These are phyloP conservation scores for Habrosyne pyritoides DNA, from an alignment of 2,888 invertebrate species.

Conservation along the genomic window DNA sequence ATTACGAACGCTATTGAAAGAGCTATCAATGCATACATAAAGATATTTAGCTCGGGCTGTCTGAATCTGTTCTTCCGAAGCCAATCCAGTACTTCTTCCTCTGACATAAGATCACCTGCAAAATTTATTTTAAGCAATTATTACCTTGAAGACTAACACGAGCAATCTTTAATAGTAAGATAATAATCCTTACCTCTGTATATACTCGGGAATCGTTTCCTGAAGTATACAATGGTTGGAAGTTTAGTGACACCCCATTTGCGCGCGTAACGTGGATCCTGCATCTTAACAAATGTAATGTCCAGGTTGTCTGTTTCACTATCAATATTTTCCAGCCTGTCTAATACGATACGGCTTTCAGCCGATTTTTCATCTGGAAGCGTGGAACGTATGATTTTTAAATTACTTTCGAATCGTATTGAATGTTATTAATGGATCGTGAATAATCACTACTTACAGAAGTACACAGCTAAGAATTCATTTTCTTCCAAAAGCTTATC, in stretches of 20 bases:
- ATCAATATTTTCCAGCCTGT: slow-evolving; percentile 96
- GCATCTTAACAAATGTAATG: slow-evolving; percentile 97
- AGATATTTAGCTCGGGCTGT: slow-evolving; percentile 95
- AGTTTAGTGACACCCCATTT: slow-evolving; percentile 97
- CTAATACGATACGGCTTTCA: slow-evolving; percentile 92
- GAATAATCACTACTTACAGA: slow-evolving; percentile 88
- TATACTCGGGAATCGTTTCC: slow-evolving; percentile 95
- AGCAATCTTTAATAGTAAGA: neutral
- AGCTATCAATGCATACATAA: slow-evolving; percentile 96
- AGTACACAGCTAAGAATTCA: slow-evolving; percentile 97
- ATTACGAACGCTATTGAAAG: slow-evolving; percentile 93
- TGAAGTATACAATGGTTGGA: slow-evolving; percentile 95
- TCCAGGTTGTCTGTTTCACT: slow-evolving; percentile 97
- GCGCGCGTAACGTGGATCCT: slow-evolving; percentile 94
- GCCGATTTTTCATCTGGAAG: slow-evolving; percentile 90
- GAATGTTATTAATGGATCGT: neutral
- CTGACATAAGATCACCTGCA: slow-evolving; percentile 92
- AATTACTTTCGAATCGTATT: neutral
- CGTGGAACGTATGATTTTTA: neutral
- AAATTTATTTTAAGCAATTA: slow-evolving; percentile 17
- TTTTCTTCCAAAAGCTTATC: slow-evolving; percentile 97
- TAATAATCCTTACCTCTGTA: slow-evolving; percentile 87
- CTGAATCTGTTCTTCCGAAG: slow-evolving; percentile 95
- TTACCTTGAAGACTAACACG: slow-evolving; percentile 15
- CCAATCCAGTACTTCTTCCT: slow-evolving; percentile 95